phyloP scores from a whole-genome alignment of 2,888 invertebrate species.

The Melanchra persicariae region DNA sequence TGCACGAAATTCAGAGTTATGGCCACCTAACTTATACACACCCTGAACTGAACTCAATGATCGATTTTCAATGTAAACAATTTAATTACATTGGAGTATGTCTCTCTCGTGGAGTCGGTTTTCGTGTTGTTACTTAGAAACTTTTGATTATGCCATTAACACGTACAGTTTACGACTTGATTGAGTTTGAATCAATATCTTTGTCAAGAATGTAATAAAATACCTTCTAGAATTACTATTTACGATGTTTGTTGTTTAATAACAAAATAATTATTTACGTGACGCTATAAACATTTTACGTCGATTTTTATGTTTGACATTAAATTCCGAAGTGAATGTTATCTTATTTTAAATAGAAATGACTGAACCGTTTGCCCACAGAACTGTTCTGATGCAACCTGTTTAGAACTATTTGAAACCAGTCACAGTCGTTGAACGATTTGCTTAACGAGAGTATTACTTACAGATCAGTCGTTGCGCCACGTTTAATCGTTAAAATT shows the following conservation, averaged over 20 bases:
- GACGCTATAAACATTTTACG: conserved; percentile 72
- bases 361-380: conserved; percentile 66
- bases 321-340: conserved; percentile 71
- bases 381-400: conserved; percentile 68
- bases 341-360: conserved; percentile 75
- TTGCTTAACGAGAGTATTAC: conserved; percentile 78
- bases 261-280: conserved; percentile 76
- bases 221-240: conserved; percentile 70
- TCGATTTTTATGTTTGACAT: conserved; percentile 75
- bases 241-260: conserved; percentile 73
- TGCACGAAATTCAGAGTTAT: conserved; percentile 79
- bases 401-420: conserved; percentile 74
- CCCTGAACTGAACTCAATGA: conserved; percentile 73
- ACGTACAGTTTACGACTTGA: conserved; percentile 73
- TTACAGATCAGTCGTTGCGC: conserved; percentile 66
- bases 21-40: conserved; percentile 66
- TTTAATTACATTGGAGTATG: conserved; percentile 71
- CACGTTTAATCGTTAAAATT: conserved; percentile 70
- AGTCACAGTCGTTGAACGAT: conserved; percentile 74
- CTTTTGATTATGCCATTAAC: conserved; percentile 73
- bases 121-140: conserved; percentile 67
- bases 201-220: conserved; percentile 72
- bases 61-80: conserved; percentile 70
- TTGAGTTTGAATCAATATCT: conserved; percentile 74
- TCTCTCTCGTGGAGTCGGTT: conserved; percentile 65